Evolutionary conservation across 2,797 vertebrate genomes (phyloP).

Genomic region (Phrynocephalus vlangalii): DNA sequence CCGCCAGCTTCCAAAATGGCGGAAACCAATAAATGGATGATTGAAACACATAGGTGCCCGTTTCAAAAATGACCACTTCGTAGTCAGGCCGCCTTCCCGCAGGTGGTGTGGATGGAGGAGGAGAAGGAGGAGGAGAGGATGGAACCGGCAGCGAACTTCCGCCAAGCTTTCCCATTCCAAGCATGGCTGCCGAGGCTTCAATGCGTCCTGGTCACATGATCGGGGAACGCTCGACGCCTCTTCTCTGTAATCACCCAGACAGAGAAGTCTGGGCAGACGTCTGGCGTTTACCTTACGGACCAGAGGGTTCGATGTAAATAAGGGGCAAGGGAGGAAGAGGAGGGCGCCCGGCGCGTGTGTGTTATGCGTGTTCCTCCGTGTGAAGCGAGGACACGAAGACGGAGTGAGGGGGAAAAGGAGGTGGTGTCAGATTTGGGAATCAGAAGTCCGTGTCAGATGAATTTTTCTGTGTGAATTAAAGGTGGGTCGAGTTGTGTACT

Average conservation of each 20-base stretch:
- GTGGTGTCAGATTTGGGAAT: not conserved
- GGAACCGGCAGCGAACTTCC: not conserved
- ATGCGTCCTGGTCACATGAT: slow-evolving; percentile 2
- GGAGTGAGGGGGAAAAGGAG: not conserved
- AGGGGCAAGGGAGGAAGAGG: not conserved
- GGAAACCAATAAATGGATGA: slow-evolving; percentile 72
- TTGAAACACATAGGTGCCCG: slow-evolving; percentile 73
- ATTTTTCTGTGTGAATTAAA: not conserved
- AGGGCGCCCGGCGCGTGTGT: not conserved
- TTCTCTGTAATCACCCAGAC: not conserved
- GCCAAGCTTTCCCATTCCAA: not conserved
- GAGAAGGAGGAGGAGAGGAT: accelerated
- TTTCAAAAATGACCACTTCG: slow-evolving; percentile 57
- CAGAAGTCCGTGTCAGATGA: not conserved
- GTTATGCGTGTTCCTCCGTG: too few relatives aligned
- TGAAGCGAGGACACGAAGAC: accelerated
- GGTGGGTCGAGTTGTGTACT: not conserved
- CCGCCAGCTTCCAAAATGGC: slow-evolving; percentile 77
- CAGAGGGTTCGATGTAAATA: not conserved
- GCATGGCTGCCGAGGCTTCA: not conserved
- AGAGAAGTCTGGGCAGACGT: not conserved
- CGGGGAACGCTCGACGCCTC: not conserved
- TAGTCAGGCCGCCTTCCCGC: not conserved
- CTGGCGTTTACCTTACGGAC: not conserved
- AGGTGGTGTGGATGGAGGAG: too few relatives aligned